Evolutionary conservation across 2,888 invertebrate genomes (phyloP).

Genomic region (Lithophane ornitopus): DNA sequence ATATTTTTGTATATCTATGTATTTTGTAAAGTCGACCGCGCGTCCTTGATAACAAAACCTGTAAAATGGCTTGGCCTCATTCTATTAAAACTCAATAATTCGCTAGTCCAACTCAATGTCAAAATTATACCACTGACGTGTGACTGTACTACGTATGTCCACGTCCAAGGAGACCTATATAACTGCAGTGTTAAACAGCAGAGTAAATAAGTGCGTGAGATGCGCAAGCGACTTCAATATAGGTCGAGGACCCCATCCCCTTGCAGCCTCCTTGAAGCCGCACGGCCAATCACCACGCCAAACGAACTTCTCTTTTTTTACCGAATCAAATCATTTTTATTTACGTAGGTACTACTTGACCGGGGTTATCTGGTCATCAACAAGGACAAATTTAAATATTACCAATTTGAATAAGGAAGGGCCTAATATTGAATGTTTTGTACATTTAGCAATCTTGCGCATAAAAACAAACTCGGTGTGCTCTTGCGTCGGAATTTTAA

Average conservation of each 20-base stretch:
- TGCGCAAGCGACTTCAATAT: slow-evolving; percentile 76
- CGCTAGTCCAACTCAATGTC: not conserved
- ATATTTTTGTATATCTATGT: not conserved
- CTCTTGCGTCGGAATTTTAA: slow-evolving; percentile 38
- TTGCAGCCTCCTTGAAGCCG: slow-evolving; percentile 88
- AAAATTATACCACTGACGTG: not conserved
- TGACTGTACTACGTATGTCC: not conserved
- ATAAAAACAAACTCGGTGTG: slow-evolving; percentile 27
- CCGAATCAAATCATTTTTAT: slow-evolving; percentile 89
- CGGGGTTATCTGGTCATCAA: slow-evolving; percentile 84
- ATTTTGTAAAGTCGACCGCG: not conserved
- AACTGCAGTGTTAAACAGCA: slow-evolving; percentile 68
- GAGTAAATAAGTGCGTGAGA: slow-evolving; percentile 69
- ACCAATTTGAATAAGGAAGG: slow-evolving; percentile 72
- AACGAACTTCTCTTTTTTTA: slow-evolving; percentile 82
- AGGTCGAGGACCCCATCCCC: slow-evolving; percentile 89
- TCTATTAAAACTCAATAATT: not conserved
- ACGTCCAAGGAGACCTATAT: slow-evolving; percentile 33
- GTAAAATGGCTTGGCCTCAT: not conserved
- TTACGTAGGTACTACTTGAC: slow-evolving; percentile 85
- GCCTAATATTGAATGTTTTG: slow-evolving; percentile 56
- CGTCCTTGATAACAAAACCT: not conserved
- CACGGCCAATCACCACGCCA: slow-evolving; percentile 87
- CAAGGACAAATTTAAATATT: slow-evolving; percentile 83
- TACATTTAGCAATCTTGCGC: slow-evolving; percentile 46